A percentile compares a stretch with the other conserved stretches of the same genome.
These are phyloP conservation scores for Chelonia mydas DNA, from an alignment of 2,797 vertebrate species.

Conservation along the genomic window DNA sequence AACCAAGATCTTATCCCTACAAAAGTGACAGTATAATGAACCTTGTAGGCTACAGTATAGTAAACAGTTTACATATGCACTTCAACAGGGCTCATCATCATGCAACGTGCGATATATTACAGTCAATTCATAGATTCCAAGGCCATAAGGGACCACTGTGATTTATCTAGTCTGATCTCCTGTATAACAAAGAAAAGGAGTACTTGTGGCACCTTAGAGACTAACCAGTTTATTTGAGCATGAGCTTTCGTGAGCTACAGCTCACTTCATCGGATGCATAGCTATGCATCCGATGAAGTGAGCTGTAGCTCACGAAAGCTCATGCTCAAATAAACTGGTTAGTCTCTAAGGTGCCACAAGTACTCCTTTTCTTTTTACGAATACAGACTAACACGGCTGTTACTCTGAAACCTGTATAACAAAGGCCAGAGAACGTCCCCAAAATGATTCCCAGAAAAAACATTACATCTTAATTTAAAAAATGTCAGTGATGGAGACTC, in stretches of 20 bases:
- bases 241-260: no score
- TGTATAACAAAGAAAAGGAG: no score
- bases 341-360: no score
- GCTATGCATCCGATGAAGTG: no score
- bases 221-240: no score
- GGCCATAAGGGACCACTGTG: not conserved
- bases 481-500: not conserved
- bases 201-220: no score
- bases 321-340: no score
- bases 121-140: not conserved
- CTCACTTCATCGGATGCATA: no score
- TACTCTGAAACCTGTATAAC: no score
- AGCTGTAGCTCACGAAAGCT: no score
- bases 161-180: not conserved
- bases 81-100: not conserved
- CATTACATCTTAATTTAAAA: not conserved
- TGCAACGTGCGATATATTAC: not conserved
- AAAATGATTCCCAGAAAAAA: not conserved
- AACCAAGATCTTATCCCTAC: not conserved
- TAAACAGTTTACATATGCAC: rapidly evolving
- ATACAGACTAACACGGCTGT: no score
- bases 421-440: not conserved
- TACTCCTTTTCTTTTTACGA: no score
- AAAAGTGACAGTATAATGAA: not conserved
- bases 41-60: not conserved